A percentile compares a stretch with the other conserved stretches of the same genome.
Evolutionary conservation across 2,797 vertebrate genomes (phyloP).

Genomic region (Sciurus carolinensis): DNA sequence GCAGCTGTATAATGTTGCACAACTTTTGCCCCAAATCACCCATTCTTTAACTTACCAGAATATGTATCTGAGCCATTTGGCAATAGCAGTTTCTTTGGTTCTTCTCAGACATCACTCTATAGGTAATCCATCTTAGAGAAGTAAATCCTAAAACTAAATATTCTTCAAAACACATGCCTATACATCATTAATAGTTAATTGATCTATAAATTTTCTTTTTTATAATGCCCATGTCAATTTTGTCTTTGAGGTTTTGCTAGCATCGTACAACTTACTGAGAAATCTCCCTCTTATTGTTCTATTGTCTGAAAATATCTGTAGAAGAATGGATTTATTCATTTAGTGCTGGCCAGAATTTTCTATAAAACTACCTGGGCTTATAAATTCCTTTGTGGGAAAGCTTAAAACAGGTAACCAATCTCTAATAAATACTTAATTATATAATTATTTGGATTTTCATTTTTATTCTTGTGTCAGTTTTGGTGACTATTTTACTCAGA

Average conservation of each 20-base stretch:
- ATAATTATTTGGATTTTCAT: too few species aligned
- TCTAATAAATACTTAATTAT: too few species aligned
- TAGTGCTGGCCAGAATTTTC: too few species aligned
- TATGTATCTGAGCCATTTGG: neutral
- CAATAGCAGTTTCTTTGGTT: neutral
- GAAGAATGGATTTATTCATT: too few species aligned
- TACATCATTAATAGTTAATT: neutral
- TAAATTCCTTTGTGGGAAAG: too few species aligned
- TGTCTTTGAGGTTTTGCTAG: neutral
- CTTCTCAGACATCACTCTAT: neutral
- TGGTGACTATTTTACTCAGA: too few species aligned
- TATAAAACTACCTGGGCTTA: too few species aligned
- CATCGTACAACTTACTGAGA: neutral
- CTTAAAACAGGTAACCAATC: too few species aligned
- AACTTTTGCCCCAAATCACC: neutral
- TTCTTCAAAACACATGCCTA: neutral
- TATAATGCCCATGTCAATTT: neutral
- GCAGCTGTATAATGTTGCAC: neutral
- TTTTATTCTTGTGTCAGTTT: too few species aligned
- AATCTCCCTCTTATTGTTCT: too few species aligned
- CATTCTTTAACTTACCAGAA: neutral
- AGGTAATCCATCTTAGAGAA: neutral
- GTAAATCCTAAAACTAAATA: neutral
- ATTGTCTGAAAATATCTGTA: too few species aligned
- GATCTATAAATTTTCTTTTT: neutral